phyloP scores from a whole-genome alignment of 2,113 vertebrate genomes.

The Lepus americanus region DNA sequence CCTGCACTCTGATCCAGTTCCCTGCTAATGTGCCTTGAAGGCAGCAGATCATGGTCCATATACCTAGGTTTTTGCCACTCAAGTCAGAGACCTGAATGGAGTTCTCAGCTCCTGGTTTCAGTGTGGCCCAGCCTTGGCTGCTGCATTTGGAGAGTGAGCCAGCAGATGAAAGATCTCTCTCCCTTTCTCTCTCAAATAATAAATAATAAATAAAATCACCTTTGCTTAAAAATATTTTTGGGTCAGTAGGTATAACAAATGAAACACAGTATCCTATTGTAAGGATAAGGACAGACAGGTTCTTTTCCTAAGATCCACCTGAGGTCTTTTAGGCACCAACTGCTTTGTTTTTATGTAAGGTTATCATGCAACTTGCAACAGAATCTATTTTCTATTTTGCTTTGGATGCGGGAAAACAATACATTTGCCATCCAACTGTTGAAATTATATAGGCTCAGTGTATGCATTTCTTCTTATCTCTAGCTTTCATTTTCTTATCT shows the following conservation, averaged over 20 bases:
- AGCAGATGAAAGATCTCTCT: no score
- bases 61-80: no score
- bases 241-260: not conserved
- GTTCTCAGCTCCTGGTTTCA: no score
- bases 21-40: no score
- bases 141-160: no score
- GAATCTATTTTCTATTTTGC: not conserved
- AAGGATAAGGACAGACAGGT: not conserved
- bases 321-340: not conserved
- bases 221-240: not conserved
- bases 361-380: not conserved
- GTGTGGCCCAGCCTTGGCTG: no score
- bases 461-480: not conserved
- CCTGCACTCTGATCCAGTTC: no score
- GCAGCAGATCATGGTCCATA: no score
- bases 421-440: not conserved
- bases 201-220: no score
- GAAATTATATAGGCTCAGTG: not conserved
- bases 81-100: no score
- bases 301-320: not conserved
- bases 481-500: not conserved
- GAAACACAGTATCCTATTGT: not conserved
- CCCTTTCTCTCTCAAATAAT: no score
- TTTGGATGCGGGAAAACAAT: not conserved
- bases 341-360: not conserved